Evolutionary conservation across 1,140 invertebrate genomes (phyloP).

Genomic region (Calycopis cecrops): DNA sequence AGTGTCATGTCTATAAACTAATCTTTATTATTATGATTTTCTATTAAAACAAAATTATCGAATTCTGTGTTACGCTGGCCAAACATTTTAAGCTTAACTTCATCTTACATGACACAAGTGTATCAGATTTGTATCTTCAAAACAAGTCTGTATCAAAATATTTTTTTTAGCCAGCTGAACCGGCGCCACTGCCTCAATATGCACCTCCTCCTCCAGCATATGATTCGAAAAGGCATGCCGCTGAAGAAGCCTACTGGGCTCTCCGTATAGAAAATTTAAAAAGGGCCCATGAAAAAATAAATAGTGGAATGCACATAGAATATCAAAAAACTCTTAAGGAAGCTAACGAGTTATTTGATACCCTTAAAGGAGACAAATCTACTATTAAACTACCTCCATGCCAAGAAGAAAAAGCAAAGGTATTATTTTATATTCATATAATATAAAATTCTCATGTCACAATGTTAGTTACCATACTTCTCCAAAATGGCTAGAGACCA

Average conservation of each 20-base stretch:
- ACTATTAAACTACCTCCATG: conserved; percentile 56
- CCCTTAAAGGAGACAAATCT: conserved; percentile 53
- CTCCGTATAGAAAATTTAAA: conserved; percentile 59
- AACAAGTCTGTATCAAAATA: conserved; percentile 2
- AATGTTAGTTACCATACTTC: no score
- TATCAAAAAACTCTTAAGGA: conserved; percentile 66
- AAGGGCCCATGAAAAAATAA: conserved; percentile 61
- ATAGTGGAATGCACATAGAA: conserved; percentile 54
- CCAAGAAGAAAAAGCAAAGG: conserved; percentile 64
- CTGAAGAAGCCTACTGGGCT: conserved; percentile 64
- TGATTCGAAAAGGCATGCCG: conserved; percentile 42
- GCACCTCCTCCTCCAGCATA: conserved; percentile 47
- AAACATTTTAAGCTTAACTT: no score
- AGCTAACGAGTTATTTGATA: conserved; percentile 57
- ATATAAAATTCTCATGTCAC: no score
- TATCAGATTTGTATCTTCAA: not conserved
- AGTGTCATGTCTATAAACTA: conserved; percentile 58
- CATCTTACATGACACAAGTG: not conserved
- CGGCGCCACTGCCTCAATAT: conserved; percentile 40
- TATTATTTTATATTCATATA: conserved; percentile 23
- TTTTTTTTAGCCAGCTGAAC: conserved; percentile 47
- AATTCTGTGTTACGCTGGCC: no score
- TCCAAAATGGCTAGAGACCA: no score
- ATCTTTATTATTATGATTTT: conserved; percentile 30
- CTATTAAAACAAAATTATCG: conserved; percentile 8